A percentile compares a stretch with the other conserved stretches of the same genome.
Evolutionary conservation across 2,888 invertebrate genomes (phyloP).

Genomic region (Drosophila pseudotalamancana): DNA sequence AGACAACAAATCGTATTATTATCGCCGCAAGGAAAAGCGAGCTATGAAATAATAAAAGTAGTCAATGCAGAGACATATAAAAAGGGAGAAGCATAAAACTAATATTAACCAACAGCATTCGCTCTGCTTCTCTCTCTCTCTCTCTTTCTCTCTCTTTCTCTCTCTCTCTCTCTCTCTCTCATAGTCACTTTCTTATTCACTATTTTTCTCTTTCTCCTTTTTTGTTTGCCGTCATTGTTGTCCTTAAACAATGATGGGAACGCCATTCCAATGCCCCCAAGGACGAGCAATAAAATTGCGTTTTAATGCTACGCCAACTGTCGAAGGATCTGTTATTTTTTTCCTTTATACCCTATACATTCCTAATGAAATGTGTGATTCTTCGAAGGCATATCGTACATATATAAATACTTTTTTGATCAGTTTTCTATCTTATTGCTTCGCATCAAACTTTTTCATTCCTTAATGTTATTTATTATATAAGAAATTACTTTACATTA

Average conservation of each 20-base stretch:
- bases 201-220: slow-evolving; percentile 12
- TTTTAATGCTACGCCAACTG: slow-evolving; percentile 67
- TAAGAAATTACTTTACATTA: too few species aligned
- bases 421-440: too few species aligned
- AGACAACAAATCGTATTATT: slow-evolving; percentile 69
- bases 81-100: slow-evolving; percentile 62
- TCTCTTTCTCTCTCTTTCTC: background rate
- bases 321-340: slow-evolving; percentile 25
- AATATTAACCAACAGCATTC: slow-evolving; percentile 57
- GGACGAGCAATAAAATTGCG: slow-evolving; percentile 76
- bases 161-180: slow-evolving; percentile 1
- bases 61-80: slow-evolving; percentile 49
- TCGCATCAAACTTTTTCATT: too few species aligned
- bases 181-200: too few species aligned
- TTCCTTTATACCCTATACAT: slow-evolving; percentile 9
- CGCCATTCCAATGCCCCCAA: slow-evolving; percentile 43
- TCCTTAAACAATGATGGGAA: slow-evolving; percentile 66
- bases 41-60: slow-evolving; percentile 57
- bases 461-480: too few species aligned
- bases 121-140: background rate
- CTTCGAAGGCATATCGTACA: too few species aligned
- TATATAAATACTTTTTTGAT: too few species aligned
- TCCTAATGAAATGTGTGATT: too few species aligned
- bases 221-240: slow-evolving; percentile 46
- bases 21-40: slow-evolving; percentile 46